These are phyloP conservation scores for Tichodroma muraria DNA, from an alignment of 2,113 vertebrate species.

Conservation along the genomic window DNA sequence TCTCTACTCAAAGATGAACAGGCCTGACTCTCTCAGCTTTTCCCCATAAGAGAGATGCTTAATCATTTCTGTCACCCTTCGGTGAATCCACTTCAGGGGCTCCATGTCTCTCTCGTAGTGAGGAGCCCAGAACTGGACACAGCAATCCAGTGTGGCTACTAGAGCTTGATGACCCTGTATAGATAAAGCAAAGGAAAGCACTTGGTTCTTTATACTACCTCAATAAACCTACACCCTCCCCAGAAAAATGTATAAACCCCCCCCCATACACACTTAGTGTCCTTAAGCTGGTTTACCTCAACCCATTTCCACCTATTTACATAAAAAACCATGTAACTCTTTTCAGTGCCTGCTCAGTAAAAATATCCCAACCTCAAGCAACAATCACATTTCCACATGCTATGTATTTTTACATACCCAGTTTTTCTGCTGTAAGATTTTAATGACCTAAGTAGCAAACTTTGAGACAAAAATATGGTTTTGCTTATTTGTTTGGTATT, in stretches of 20 bases:
- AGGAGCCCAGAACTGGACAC: not conserved
- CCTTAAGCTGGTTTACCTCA: not conserved
- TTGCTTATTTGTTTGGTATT: not conserved
- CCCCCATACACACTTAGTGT: rapidly evolving
- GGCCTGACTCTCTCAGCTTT: not conserved
- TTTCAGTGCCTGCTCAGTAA: not conserved
- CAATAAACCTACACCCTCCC: not conserved
- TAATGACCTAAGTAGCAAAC: not conserved
- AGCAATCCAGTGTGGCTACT: not conserved
- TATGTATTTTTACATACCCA: not conserved
- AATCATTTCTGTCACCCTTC: rapidly evolving
- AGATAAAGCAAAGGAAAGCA: not conserved
- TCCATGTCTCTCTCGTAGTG: not conserved
- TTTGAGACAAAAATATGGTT: not conserved
- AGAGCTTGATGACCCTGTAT: not conserved
- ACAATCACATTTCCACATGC: not conserved
- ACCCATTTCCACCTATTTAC: not conserved
- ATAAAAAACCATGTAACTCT: not conserved
- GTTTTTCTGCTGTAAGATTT: not conserved
- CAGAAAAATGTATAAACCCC: not conserved
- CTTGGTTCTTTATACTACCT: not conserved
- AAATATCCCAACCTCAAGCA: not conserved
- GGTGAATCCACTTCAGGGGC: rapidly evolving
- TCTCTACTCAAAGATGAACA: not conserved
- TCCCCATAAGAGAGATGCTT: not conserved